Conservation (phyloP, 2,113 vertebrate genomes). For the Campylorhamphus procurvoides region DNA sequence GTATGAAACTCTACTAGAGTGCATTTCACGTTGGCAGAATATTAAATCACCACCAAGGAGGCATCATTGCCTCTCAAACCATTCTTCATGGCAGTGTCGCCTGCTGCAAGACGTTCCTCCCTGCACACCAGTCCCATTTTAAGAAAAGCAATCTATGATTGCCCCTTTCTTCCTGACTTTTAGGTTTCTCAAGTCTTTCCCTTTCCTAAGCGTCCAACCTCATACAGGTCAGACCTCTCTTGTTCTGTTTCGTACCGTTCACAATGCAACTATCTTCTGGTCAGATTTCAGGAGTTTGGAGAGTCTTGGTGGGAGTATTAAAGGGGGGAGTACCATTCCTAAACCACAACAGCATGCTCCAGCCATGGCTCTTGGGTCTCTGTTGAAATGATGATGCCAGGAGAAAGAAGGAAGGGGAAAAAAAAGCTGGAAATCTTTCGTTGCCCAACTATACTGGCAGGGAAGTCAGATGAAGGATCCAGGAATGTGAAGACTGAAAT, state of each 20-base stretch:
- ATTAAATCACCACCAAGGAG: not conserved
- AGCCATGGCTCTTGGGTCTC: not conserved
- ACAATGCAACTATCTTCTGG: not conserved
- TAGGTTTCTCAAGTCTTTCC: not conserved
- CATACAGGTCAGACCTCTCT: accelerated
- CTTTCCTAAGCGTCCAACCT: not conserved
- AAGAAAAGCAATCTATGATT: not conserved
- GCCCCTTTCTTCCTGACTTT: not conserved
- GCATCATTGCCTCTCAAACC: not conserved
- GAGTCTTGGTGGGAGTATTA: not conserved
- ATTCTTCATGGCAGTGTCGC: not conserved
- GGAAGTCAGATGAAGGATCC: not conserved
- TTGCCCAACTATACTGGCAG: not conserved
- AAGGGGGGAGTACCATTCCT: not conserved
- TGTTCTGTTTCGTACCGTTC: not conserved
- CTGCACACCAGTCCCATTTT: not conserved
- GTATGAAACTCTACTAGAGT: not conserved
- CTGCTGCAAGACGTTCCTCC: not conserved
- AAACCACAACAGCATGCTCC: not conserved
- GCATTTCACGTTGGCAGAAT: not conserved
- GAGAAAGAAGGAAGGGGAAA: not conserved
- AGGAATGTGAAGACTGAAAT: not conserved
- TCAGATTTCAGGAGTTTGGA: not conserved
- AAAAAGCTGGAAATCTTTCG: not conserved
- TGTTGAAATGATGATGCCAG: not conserved